These are phyloP conservation scores for Cryptus viduatorius DNA, from an alignment of 2,888 invertebrate genomes.

Conservation along the genomic window DNA sequence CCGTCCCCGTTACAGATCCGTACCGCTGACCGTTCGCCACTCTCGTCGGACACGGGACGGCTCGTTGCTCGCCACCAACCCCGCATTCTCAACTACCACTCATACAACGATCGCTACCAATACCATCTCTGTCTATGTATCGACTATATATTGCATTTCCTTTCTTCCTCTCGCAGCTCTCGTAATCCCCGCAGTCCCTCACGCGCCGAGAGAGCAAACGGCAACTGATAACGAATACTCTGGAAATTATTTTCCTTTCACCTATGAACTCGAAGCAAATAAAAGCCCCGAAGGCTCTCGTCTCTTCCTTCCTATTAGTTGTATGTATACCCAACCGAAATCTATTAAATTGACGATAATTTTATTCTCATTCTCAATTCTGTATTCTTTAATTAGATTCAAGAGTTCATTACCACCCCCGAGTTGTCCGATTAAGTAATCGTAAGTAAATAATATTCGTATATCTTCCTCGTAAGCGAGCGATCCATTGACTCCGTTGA, in stretches of 20 bases:
- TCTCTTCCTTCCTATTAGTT: neutral
- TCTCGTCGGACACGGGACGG: neutral
- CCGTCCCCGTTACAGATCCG: slow-evolving; percentile 13
- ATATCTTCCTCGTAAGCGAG: neutral
- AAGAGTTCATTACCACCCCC: slow-evolving; percentile 16
- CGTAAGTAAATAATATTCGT: slow-evolving; percentile 6
- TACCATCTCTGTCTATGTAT: neutral
- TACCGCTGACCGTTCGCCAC: neutral
- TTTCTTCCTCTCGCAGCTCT: slow-evolving; percentile 17
- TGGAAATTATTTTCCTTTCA: slow-evolving; percentile 14
- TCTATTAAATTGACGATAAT: too few relatives aligned
- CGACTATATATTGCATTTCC: neutral
- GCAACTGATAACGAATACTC: neutral
- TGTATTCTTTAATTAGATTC: neutral
- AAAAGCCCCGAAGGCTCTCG: neutral
- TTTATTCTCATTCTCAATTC: neutral
- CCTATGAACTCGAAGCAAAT: neutral
- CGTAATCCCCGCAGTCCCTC: neutral
- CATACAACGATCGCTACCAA: neutral
- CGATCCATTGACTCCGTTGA: slow-evolving; percentile 3
- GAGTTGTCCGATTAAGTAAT: slow-evolving; percentile 27
- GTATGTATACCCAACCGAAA: neutral
- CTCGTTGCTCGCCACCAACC: slow-evolving; percentile 4
- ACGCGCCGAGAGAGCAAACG: neutral
- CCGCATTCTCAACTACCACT: neutral